These are phyloP conservation scores for Cercopithecus neglectus DNA, from an alignment of 2,797 vertebrate genomes.

Conservation along the genomic window DNA sequence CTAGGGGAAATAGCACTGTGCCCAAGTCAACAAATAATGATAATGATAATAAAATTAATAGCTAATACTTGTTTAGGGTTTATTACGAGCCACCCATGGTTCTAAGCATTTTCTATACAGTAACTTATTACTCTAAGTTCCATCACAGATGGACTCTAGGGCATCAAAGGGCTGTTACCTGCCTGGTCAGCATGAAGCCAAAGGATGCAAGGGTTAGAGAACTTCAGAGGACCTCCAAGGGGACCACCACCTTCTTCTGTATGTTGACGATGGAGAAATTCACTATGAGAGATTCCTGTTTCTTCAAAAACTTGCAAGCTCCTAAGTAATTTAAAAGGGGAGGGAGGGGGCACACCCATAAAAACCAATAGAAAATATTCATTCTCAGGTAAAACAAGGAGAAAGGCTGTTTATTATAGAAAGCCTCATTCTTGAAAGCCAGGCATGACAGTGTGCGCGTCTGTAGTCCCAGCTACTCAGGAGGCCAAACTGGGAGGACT, in stretches of 20 bases:
- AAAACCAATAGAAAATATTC: slow-evolving; percentile 54
- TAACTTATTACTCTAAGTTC: neutral
- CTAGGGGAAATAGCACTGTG: neutral
- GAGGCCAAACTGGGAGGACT: neutral
- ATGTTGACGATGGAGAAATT: slow-evolving; percentile 90
- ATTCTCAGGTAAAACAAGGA: slow-evolving; percentile 39
- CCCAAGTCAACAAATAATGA: neutral
- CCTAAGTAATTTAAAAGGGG: slow-evolving; percentile 82
- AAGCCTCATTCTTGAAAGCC: neutral
- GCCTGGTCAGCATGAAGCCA: slow-evolving; percentile 93
- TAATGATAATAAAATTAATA: neutral
- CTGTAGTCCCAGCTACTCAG: neutral
- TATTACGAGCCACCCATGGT: neutral
- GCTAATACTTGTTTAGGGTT: neutral
- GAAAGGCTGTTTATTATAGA: neutral
- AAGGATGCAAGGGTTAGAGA: slow-evolving; percentile 92
- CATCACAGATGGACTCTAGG: neutral
- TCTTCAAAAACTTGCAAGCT: slow-evolving; percentile 95
- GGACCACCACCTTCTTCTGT: slow-evolving; percentile 90
- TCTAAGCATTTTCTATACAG: neutral
- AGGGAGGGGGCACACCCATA: neutral
- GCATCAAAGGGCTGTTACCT: slow-evolving; percentile 84
- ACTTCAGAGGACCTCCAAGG: slow-evolving; percentile 94
- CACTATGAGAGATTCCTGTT: slow-evolving; percentile 92
- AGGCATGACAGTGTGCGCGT: neutral